Conservation (phyloP, 2,888 invertebrate genomes). For the Argyresthia albistria region DNA sequence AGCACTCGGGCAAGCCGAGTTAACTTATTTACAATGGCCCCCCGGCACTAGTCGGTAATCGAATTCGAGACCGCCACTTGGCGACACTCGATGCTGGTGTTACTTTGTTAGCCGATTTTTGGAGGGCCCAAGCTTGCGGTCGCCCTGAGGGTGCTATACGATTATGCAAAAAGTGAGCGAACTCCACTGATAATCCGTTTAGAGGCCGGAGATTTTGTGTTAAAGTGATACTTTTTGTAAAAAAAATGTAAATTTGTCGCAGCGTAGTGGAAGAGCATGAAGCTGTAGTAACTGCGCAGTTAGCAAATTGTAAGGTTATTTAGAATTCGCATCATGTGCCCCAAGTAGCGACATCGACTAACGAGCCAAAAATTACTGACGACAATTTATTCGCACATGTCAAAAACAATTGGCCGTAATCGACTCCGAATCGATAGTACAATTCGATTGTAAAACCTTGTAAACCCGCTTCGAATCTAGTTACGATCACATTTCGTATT, state of each 20-base stretch:
- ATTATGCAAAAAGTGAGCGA: constrained; percentile 47
- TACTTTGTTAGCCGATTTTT: constrained; percentile 66
- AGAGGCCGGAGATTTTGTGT: no score
- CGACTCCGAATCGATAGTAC: constrained; percentile 26
- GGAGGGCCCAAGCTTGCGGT: constrained; percentile 22
- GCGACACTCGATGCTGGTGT: constrained; percentile 55
- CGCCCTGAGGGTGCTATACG: constrained; percentile 20
- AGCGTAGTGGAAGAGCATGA: no score
- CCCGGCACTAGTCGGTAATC: constrained; percentile 57
- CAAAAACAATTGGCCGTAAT: constrained; percentile 33
- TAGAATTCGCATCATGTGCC: no score
- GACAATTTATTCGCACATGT: constrained; percentile 9
- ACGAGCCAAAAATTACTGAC: constrained; percentile 6
- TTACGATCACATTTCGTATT: constrained; percentile 38
- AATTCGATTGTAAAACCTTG: constrained; percentile 31
- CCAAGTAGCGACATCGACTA: not conserved
- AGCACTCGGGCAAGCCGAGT: constrained; percentile 56
- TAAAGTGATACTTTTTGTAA: no score
- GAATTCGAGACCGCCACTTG: constrained; percentile 65
- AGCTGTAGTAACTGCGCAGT: no score
- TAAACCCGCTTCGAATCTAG: constrained; percentile 18
- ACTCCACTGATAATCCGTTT: not conserved
- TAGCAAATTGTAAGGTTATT: no score
- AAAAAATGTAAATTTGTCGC: no score
- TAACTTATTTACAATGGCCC: constrained; percentile 55